phyloP scores from a whole-genome alignment of 1,140 invertebrate species.

The Euborellia annulipes region DNA sequence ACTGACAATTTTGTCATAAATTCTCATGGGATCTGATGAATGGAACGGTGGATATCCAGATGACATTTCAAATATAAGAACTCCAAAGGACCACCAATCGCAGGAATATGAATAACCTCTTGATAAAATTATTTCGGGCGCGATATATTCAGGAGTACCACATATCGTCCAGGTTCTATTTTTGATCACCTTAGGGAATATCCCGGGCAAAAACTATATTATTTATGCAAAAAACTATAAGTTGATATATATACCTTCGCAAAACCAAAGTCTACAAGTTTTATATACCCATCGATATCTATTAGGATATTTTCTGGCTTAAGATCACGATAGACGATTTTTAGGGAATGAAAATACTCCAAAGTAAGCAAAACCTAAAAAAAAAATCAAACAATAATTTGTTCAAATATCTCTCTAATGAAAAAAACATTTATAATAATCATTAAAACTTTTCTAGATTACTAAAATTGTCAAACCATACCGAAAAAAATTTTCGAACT shows the following conservation, averaged over 20 bases:
- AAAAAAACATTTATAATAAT: no score
- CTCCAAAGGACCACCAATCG: constrained; percentile 93
- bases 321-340: constrained; percentile 82
- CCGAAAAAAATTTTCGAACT: no score
- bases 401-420: no score
- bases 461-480: no score
- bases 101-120: constrained; percentile 93
- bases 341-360: constrained; percentile 85
- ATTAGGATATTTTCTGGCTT: constrained; percentile 96
- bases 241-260: neutral
- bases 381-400: no score
- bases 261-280: constrained; percentile 21
- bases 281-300: constrained; percentile 71
- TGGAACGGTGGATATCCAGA: constrained; percentile 74
- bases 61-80: constrained; percentile 73
- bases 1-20: constrained; percentile 75
- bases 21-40: constrained; percentile 64
- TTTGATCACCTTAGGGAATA: constrained; percentile 39
- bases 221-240: no score
- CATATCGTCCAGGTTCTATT: constrained; percentile 87
- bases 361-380: constrained; percentile 73
- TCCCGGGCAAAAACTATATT: no score
- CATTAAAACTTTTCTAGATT: no score
- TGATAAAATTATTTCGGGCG: constrained; percentile 85
- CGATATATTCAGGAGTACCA: constrained; percentile 92